Evolutionary conservation across 2,797 vertebrate genomes (phyloP).

Genomic region (Sebastes steindachneri): DNA sequence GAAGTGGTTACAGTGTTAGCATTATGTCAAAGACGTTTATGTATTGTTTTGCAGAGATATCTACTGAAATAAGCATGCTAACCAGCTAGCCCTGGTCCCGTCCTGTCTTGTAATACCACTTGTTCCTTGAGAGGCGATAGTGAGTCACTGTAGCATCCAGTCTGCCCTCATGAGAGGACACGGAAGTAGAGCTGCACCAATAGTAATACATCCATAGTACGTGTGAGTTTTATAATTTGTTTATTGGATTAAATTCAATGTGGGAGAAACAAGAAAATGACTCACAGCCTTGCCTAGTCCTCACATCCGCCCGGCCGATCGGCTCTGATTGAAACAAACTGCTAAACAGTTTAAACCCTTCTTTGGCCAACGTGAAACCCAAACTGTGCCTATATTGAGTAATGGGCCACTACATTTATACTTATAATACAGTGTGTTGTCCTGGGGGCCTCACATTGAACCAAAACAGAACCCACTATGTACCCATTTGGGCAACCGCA

Average conservation of each 20-base stretch:
- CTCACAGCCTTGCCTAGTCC: not conserved
- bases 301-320: not conserved
- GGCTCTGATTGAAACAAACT: too few species aligned
- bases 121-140: not conserved
- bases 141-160: not conserved
- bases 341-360: not conserved
- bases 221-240: not conserved
- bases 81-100: not conserved
- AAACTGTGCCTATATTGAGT: not conserved
- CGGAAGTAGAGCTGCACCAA: rapidly evolving
- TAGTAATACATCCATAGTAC: rapidly evolving
- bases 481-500: not conserved
- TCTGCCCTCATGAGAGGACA: not conserved
- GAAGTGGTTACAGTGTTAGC: not conserved
- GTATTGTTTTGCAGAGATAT: not conserved
- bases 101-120: not conserved
- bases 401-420: not conserved
- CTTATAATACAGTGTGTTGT: not conserved
- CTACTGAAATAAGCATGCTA: not conserved
- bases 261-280: not conserved
- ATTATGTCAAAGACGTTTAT: not conserved
- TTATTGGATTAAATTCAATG: not conserved
- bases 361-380: not conserved
- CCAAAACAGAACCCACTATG: not conserved
- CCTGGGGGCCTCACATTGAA: not conserved